Evolutionary conservation across 2,888 invertebrate genomes (phyloP).

Genomic region (Eupithecia subumbrata): DNA sequence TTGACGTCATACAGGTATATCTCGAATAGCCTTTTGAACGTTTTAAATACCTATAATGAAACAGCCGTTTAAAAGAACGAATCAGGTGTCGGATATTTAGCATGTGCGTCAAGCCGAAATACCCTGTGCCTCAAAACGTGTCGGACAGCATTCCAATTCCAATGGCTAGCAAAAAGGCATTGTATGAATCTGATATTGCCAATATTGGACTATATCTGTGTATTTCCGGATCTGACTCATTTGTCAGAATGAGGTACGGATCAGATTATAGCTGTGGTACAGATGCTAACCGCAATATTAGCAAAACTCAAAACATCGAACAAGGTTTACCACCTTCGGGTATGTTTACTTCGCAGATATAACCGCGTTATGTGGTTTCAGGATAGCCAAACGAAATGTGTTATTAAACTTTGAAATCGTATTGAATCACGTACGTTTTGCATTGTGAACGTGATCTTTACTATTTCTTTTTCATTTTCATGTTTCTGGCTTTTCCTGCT

Average conservation of each 20-base stretch:
- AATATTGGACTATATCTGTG: neutral
- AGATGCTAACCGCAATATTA: neutral
- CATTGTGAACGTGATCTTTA: neutral
- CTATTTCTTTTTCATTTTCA: neutral
- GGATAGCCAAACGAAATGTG: neutral
- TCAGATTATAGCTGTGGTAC: neutral
- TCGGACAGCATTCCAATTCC: conserved; percentile 1
- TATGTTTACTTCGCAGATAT: neutral
- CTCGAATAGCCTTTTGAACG: neutral
- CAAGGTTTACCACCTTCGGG: neutral
- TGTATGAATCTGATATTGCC: neutral
- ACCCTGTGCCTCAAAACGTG: neutral
- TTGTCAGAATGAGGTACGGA: neutral
- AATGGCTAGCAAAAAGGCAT: neutral
- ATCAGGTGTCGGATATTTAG: neutral
- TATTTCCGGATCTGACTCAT: neutral
- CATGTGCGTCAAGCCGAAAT: neutral
- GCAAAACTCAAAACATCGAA: neutral
- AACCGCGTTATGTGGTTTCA: neutral
- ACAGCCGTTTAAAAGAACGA: neutral
- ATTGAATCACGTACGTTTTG: neutral
- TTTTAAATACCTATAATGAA: neutral
- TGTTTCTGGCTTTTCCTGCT: neutral
- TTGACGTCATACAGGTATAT: neutral
- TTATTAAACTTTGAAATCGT: neutral